Conservation (phyloP, 2,113 vertebrate species). For the pig (Sus scrofa) region T2T-Sscrofa CM000826.6:82695501-82696000, state of each 20-base stretch:
- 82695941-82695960: neutral
- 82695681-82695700: neutral
- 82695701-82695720: neutral
- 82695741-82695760: neutral
- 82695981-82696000: no score
- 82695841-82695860: neutral
- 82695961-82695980: no score
- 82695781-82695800: neutral
- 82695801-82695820: neutral
- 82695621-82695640: neutral
- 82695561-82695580: neutral
- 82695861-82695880: neutral
- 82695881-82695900: neutral
- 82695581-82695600: neutral
- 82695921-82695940: neutral
- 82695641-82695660: neutral
- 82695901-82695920: neutral
- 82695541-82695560: slow-evolving; percentile 38
- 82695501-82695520: neutral
- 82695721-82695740: neutral
- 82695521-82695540: slow-evolving; percentile 30
- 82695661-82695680: neutral
- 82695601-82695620: neutral
- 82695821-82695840: accelerated
- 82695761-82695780: neutral